These are phyloP conservation scores for Miichthys miiuy DNA, from an alignment of 2,797 vertebrate genomes.

Conservation along the genomic window DNA sequence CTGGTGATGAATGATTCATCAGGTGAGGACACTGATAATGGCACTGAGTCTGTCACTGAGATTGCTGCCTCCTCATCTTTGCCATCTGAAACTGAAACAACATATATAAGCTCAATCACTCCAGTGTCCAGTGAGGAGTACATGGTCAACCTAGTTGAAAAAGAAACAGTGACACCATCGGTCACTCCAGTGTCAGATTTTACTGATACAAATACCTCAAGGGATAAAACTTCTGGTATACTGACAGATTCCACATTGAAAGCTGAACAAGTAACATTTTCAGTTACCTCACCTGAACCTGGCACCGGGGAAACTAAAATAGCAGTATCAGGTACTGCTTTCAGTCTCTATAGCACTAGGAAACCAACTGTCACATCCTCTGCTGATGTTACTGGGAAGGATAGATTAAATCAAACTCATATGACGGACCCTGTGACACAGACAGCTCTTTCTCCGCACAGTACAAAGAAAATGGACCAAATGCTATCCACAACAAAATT, in stretches of 20 bases:
- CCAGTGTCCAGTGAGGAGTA: slow-evolving; percentile 50
- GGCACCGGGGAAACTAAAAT: slow-evolving; percentile 1
- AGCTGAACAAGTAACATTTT: slow-evolving; percentile 5
- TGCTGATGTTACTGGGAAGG: slow-evolving; percentile 14
- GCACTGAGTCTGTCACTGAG: slow-evolving; percentile 33
- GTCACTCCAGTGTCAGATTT: background rate
- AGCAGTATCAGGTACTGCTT: slow-evolving; percentile 11
- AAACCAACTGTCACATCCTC: slow-evolving; percentile 29
- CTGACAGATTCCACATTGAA: slow-evolving; percentile 17
- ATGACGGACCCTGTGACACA: slow-evolving; percentile 14
- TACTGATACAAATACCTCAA: slow-evolving; percentile 13
- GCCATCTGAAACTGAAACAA: slow-evolving; percentile 46
- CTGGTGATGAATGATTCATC: background rate
- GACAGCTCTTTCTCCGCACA: slow-evolving; percentile 1
- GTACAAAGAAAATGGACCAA: slow-evolving; percentile 23
- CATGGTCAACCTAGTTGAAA: slow-evolving; percentile 39
- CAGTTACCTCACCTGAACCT: slow-evolving; percentile 18
- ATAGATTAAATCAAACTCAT: slow-evolving; percentile 3
- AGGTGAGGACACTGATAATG: slow-evolving; percentile 11
- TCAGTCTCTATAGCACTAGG: slow-evolving; percentile 37
- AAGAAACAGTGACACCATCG: slow-evolving; percentile 23
- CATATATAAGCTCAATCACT: slow-evolving; percentile 18
- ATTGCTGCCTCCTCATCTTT: slow-evolving; percentile 42
- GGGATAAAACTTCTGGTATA: slow-evolving; percentile 2
- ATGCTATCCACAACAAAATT: slow-evolving; percentile 14